phyloP scores from a whole-genome alignment of 2,888 invertebrate genomes.

The Acanthacorydalis orientalis region DNA sequence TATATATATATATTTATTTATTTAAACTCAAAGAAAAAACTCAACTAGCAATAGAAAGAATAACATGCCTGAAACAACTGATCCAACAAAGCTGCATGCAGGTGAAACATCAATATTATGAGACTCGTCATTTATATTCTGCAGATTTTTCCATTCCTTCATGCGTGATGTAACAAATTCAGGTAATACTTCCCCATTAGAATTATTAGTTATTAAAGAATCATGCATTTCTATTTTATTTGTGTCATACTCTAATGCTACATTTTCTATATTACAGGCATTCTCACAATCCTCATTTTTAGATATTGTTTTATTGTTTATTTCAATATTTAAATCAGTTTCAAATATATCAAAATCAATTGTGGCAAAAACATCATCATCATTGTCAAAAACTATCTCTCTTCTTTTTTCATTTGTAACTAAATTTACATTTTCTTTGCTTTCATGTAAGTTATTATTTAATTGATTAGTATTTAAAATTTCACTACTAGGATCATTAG shows the following conservation, averaged over 20 bases:
- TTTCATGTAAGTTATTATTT: too few relatives aligned
- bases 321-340: not conserved
- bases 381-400: not conserved
- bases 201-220: too few relatives aligned
- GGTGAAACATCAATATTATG: slow-evolving; percentile 14
- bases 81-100: slow-evolving; percentile 15
- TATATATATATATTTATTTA: not conserved
- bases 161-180: slow-evolving; percentile 11
- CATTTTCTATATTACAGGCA: too few relatives aligned
- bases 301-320: slow-evolving; percentile 11
- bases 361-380: not conserved
- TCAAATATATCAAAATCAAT: slow-evolving; percentile 4
- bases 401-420: too few relatives aligned
- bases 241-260: too few relatives aligned
- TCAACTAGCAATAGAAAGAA: slow-evolving; percentile 9
- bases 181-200: too few relatives aligned
- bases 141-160: slow-evolving; percentile 22
- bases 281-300: not conserved
- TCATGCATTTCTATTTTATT: too few relatives aligned
- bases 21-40: not conserved
- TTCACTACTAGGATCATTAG: too few relatives aligned
- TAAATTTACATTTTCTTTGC: too few relatives aligned
- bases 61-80: slow-evolving; percentile 25
- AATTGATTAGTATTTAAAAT: too few relatives aligned
- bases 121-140: slow-evolving; percentile 19